Base-by-base conservation (phyloP, 2,113 vertebrate species). In the Morone chrysops region DNA sequence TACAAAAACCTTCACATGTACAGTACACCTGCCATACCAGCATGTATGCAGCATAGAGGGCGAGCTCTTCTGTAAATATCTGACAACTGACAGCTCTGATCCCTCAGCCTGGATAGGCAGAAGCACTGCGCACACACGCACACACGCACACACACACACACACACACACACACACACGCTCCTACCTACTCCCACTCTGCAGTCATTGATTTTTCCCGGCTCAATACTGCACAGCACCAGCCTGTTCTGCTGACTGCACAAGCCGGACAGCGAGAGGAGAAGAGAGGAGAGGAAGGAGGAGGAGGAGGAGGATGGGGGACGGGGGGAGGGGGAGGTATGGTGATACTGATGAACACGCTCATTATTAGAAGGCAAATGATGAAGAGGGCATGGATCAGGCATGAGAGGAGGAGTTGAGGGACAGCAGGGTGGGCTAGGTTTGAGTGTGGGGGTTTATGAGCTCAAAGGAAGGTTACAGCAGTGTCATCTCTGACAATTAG, bases 171-270 rank as follows among this genome's bases (percentile, higher is more conserved):
- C 69, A 68, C n/a, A 78, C 81, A 87, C 87, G 61, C 82, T 83
- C 81, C 70, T 77, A 85, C 82, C 82, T 51, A 90, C 83, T 87
- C 85, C 87, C 82, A 89, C 88, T 93, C 91, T 91, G 91, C 93
- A 93, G 93, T 87, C 90, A 94, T 94, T 89, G 93, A 94, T 93
- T 94, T 91, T 90, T 86, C 91, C 88, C 87, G 14, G 87, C 91
- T 94, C 92, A 75, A 93, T 93, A 93, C 86, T 93, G 93, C 93
- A 92, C 92, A 92, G 89, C 89, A 92, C 84, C 86, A 86, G 90
- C 88, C 85, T 80, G 89, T 94, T 94, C 93, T 95, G 94, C 95
- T 94, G 95, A 95, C 94, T 94, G 90, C 89, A 94, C 93, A 92
- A 82, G 86, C 90, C 18, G 86, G 90, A 92, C 89, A 78, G 83